These are phyloP conservation scores for Plutella xylostella DNA, from an alignment of 2,888 invertebrate genomes.

Conservation along the genomic window DNA sequence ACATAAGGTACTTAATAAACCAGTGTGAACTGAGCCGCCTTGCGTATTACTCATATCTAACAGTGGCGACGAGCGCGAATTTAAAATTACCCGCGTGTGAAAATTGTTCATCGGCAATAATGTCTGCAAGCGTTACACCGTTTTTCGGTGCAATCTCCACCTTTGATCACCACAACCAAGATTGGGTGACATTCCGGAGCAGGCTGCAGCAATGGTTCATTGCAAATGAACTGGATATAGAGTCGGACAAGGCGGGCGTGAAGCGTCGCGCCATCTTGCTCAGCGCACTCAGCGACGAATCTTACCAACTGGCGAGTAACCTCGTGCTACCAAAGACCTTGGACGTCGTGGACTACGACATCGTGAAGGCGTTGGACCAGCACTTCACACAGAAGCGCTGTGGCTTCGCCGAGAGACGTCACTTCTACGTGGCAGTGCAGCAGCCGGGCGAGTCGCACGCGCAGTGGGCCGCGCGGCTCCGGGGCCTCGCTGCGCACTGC, in stretches of 20 bases:
- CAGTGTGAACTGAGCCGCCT: no score
- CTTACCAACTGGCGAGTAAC: conserved; percentile 9
- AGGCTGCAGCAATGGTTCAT: not conserved
- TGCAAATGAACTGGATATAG: not conserved
- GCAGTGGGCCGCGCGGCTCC: conserved; percentile 11
- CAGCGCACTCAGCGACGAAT: conserved; percentile 11
- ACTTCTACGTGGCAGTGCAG: conserved; percentile 10
- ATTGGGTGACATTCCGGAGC: not conserved
- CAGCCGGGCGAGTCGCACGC: conserved; percentile 2
- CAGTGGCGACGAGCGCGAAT: no score
- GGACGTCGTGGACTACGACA: not conserved
- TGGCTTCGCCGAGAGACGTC: conserved; percentile 9
- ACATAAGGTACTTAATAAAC: no score
- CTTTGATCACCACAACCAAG: not conserved
- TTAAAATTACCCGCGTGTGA: no score
- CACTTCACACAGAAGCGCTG: conserved; percentile 13
- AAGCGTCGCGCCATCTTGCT: conserved; percentile 2
- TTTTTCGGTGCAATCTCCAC: no score
- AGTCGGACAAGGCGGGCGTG: not conserved
- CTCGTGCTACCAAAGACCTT: conserved; percentile 3
- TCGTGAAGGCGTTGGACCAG: not conserved
- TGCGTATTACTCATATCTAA: no score
- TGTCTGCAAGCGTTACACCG: no score
- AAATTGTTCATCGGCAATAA: no score
- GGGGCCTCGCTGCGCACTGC: conserved; percentile 12